A percentile compares a stretch with the other conserved stretches of the same genome.
Evolutionary conservation across 2,113 vertebrate species (phyloP).

Genomic region (Chamaetylas fuelleborni): DNA sequence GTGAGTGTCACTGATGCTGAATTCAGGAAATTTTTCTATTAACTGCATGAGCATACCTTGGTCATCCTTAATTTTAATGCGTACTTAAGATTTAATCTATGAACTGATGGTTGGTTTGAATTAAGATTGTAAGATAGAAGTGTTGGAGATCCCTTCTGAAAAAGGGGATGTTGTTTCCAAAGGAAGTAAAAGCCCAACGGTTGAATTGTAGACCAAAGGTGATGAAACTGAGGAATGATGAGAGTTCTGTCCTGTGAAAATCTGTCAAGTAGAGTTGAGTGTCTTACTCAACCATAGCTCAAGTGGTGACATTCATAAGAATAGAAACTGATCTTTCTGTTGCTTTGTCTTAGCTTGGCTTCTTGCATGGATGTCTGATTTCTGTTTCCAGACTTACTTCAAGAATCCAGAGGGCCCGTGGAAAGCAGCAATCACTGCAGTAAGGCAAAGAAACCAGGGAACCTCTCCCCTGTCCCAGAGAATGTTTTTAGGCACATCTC

Average conservation of each 20-base stretch:
- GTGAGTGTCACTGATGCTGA: not conserved
- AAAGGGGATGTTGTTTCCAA: not conserved
- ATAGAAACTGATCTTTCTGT: not conserved
- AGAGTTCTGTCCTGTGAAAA: not conserved
- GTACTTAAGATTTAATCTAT: not conserved
- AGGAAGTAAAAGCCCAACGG: not conserved
- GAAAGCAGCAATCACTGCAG: conserved; percentile 74
- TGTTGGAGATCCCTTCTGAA: not conserved
- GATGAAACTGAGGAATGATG: not conserved
- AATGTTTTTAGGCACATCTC: not conserved
- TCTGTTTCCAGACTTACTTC: conserved; percentile 80
- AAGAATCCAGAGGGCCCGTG: conserved; percentile 80
- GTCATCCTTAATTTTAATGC: not conserved
- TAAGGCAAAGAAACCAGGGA: conserved; percentile 74
- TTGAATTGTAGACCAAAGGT: not conserved
- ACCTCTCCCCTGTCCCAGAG: not conserved
- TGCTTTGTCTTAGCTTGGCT: not conserved
- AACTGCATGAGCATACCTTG: not conserved
- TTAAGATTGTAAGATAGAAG: not conserved
- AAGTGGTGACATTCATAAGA: not conserved
- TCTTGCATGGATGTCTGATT: not conserved
- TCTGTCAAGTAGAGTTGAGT: not conserved
- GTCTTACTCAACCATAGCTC: not conserved
- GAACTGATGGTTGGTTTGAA: not conserved
- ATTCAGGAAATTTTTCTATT: not conserved